Evolutionary conservation across 2,888 invertebrate genomes (phyloP).

Genomic region (Cantharis rustica): DNA sequence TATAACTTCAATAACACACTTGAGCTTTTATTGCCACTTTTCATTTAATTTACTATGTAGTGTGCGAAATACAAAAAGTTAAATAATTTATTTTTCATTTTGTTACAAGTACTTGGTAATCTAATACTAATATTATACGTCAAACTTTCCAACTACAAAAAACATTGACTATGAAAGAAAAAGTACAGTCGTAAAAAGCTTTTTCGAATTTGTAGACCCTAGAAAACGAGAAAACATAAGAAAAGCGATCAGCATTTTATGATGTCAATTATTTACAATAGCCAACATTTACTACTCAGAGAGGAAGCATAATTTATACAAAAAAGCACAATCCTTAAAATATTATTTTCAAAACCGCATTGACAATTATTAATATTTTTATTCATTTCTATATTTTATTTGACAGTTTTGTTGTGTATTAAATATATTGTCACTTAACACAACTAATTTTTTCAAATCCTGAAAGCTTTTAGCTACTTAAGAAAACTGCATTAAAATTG

Average conservation of each 20-base stretch:
- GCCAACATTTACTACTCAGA: constrained; percentile 5
- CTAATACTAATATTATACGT: not conserved
- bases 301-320: constrained; percentile 2
- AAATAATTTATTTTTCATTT: not conserved
- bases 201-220: constrained; percentile 1
- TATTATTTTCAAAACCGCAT: not conserved
- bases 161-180: not conserved
- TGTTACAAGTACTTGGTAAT: not conserved
- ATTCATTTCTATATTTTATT: not conserved
- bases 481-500: not conserved
- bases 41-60: not conserved
- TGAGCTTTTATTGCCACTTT: not conserved
- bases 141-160: not conserved
- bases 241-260: constrained; percentile 4
- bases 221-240: constrained; percentile 5
- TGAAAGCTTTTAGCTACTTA: not conserved
- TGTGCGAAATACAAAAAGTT: not conserved
- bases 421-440: not conserved
- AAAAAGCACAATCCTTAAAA: not conserved
- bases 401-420: not conserved
- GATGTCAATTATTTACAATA: constrained; percentile 5
- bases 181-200: constrained; percentile 5
- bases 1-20: not conserved
- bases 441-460: not conserved
- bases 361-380: not conserved